phyloP scores from a whole-genome alignment of 2,888 invertebrate species.

The Nephrotoma flavescens region DNA sequence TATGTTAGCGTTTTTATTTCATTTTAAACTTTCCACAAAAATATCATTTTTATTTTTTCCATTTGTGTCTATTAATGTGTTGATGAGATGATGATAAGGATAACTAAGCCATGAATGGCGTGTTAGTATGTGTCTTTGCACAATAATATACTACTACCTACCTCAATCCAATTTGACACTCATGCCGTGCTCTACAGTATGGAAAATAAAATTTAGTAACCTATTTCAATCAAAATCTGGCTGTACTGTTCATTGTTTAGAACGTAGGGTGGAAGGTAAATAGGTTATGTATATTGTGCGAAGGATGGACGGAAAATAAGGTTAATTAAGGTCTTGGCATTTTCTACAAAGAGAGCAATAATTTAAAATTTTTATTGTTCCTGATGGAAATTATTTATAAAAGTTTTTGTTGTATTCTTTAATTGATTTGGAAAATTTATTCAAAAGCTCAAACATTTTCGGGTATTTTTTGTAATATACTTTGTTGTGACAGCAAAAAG shows the following conservation, averaged over 20 bases:
- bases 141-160: not conserved
- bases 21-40: not conserved
- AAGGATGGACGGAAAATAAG: not conserved
- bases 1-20: not conserved
- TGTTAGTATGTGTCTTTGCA: not conserved
- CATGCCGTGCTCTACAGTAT: not conserved
- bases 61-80: not conserved
- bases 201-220: not conserved
- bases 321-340: not conserved
- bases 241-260: not conserved
- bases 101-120: not conserved
- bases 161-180: not conserved
- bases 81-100: not conserved
- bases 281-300: not conserved
- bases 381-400: not conserved
- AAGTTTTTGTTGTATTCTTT: not conserved
- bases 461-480: not conserved
- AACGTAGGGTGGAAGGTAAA: too few relatives aligned
- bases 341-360: not conserved
- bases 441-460: not conserved
- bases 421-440: not conserved
- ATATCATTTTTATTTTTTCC: not conserved
- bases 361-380: not conserved
- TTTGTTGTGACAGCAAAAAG: not conserved
- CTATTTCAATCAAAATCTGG: not conserved